phyloP scores from a whole-genome alignment of 2,888 invertebrate genomes.

The Aphrophora alni region DNA sequence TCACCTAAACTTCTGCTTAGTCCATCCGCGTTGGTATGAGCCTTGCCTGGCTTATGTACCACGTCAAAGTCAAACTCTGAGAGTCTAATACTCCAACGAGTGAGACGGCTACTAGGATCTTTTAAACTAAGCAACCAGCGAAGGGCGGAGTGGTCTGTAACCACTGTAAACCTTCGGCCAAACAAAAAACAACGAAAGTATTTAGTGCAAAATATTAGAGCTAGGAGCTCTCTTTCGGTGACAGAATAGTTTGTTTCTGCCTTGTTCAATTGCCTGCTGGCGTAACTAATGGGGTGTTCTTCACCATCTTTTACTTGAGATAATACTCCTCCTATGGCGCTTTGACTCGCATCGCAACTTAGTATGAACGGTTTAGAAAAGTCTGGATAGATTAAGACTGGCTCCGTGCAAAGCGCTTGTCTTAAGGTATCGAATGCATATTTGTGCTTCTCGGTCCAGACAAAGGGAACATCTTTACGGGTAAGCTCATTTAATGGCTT shows the following conservation, averaged over 20 bases:
- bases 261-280: constrained; percentile 23
- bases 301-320: constrained; percentile 21
- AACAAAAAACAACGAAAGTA: too few relatives aligned
- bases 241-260: constrained; percentile 35
- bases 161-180: too few relatives aligned
- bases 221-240: constrained; percentile 29
- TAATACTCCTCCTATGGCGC: constrained; percentile 29
- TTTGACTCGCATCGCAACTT: constrained; percentile 34
- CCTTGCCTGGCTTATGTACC: not conserved
- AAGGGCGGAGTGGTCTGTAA: constrained; percentile 13
- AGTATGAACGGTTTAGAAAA: constrained; percentile 34
- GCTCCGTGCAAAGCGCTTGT: constrained; percentile 21
- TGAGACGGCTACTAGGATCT: not conserved
- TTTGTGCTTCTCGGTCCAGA: constrained; percentile 20
- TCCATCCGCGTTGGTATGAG: constrained; percentile 20
- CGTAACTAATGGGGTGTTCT: constrained; percentile 30
- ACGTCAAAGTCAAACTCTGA: constrained; percentile 9
- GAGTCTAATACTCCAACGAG: not conserved
- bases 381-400: constrained; percentile 30
- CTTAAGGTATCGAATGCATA: constrained; percentile 40
- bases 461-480: constrained; percentile 20
- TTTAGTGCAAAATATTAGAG: constrained; percentile 15
- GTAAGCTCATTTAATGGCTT: constrained; percentile 28
- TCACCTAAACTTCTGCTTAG: too few relatives aligned
- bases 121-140: constrained; percentile 14